Percentiles rank a stretch among this genome's conserved stretches.
Conservation (phyloP, 1,140 invertebrate genomes). For the Achatina immaculata region DNA sequence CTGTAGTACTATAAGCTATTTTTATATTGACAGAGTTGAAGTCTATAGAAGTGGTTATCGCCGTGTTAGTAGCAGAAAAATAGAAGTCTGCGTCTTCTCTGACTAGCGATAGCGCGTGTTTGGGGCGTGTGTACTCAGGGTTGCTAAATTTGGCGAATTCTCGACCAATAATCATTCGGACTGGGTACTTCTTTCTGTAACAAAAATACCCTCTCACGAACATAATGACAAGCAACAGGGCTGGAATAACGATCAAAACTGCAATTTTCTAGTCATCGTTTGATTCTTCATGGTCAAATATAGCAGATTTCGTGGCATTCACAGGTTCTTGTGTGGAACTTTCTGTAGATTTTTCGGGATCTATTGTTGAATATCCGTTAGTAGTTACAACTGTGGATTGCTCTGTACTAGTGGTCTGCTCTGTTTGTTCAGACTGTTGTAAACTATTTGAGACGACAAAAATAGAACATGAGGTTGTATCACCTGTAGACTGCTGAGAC, state of each 20-base stretch:
- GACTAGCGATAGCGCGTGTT: slow-evolving; percentile 44
- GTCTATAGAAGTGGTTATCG: neutral
- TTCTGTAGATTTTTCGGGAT: no score
- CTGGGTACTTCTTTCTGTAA: slow-evolving; percentile 67
- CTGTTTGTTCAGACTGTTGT: no score
- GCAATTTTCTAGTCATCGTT: slow-evolving; percentile 40
- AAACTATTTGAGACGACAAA: no score
- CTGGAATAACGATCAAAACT: slow-evolving; percentile 42
- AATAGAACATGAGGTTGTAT: no score
- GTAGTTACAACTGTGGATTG: no score
- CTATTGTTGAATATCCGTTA: no score
- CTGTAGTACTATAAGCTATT: slow-evolving; percentile 13
- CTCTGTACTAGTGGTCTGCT: no score
- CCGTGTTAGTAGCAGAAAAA: slow-evolving; percentile 41
- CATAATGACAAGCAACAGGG: slow-evolving; percentile 39
- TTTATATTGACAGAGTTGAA: neutral
- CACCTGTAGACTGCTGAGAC: no score
- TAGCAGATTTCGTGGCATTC: no score
- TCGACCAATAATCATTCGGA: slow-evolving; percentile 65
- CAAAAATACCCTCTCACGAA: slow-evolving; percentile 44
- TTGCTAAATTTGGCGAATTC: slow-evolving; percentile 70
- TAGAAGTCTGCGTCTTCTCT: slow-evolving; percentile 44
- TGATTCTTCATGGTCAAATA: neutral
- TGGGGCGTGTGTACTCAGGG: slow-evolving; percentile 59
- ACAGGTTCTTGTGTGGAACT: no score